These are phyloP conservation scores for Phrynocephalus versicolor DNA, from an alignment of 2,113 vertebrate genomes.

Conservation along the genomic window DNA sequence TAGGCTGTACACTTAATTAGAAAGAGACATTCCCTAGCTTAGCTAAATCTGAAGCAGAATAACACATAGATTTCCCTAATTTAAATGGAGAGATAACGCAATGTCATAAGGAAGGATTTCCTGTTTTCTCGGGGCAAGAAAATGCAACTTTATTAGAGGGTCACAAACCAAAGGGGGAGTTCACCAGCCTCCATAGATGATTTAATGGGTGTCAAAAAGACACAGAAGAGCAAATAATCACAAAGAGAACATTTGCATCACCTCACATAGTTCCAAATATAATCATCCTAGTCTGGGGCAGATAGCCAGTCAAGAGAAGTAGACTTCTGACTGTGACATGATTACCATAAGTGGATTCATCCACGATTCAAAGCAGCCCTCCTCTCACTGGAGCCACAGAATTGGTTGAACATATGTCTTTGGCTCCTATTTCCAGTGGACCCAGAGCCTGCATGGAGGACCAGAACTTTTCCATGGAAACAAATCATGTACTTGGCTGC, in stretches of 20 bases:
- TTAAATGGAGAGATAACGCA: conserved; percentile 3
- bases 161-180: not conserved
- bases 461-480: not conserved
- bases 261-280: not conserved
- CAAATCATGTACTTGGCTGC: not conserved
- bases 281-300: not conserved
- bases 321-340: not conserved
- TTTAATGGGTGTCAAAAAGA: not conserved
- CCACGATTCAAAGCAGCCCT: not conserved
- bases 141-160: no score
- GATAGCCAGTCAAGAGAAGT: not conserved
- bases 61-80: not conserved
- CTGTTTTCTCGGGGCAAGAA: conserved; percentile 2
- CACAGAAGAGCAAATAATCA: not conserved
- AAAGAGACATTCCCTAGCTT: not conserved
- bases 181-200: not conserved
- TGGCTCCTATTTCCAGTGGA: not conserved
- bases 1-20: conserved; percentile 9
- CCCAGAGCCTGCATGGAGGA: not conserved
- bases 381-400: not conserved
- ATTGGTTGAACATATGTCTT: not conserved
- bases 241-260: not conserved
- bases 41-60: not conserved
- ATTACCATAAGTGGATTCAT: not conserved
- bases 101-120: not conserved